Evolutionary conservation across 2,113 vertebrate genomes (phyloP).

Genomic region (Neodontobutis hainanensis): DNA sequence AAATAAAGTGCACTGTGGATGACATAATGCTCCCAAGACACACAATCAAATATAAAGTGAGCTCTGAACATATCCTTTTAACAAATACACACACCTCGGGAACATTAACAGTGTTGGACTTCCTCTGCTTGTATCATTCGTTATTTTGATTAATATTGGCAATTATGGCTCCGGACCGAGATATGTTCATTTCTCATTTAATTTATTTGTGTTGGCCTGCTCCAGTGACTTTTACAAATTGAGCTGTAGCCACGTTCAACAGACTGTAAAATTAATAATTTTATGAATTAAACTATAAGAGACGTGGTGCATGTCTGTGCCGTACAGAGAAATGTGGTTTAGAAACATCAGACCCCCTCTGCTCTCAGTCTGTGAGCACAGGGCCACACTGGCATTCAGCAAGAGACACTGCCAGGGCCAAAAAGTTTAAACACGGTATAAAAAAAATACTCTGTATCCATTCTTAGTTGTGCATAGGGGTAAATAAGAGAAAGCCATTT

Average conservation of each 20-base stretch:
- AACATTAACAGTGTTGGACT: slow-evolving; percentile 37
- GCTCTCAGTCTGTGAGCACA: slow-evolving; percentile 4
- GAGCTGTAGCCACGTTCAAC: slow-evolving; percentile 57
- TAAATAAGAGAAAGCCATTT: slow-evolving; percentile 19
- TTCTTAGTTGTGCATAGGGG: slow-evolving; percentile 19
- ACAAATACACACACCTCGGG: slow-evolving; percentile 49
- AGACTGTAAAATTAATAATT: slow-evolving; percentile 62
- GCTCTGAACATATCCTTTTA: slow-evolving; percentile 31
- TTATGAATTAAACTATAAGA: slow-evolving; percentile 47
- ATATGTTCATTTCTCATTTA: slow-evolving; percentile 44
- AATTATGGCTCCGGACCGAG: slow-evolving; percentile 39
- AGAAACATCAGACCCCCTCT: slow-evolving; percentile 15
- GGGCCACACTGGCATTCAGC: slow-evolving; percentile 23
- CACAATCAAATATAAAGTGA: slow-evolving; percentile 20
- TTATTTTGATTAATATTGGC: slow-evolving; percentile 65
- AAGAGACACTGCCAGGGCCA: slow-evolving; percentile 11
- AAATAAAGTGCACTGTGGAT: slow-evolving; percentile 13
- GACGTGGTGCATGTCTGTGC: slow-evolving; percentile 28
- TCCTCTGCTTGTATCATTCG: slow-evolving; percentile 27
- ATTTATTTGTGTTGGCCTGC: slow-evolving; percentile 64
- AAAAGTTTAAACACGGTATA: slow-evolving; percentile 23
- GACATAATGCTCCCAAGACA: not conserved
- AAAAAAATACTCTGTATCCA: slow-evolving; percentile 6
- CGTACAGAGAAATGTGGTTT: slow-evolving; percentile 43
- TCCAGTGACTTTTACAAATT: slow-evolving; percentile 54